Base-by-base conservation (phyloP, 1,140 invertebrate genomes). In the Lasioglossum albipes region DNA sequence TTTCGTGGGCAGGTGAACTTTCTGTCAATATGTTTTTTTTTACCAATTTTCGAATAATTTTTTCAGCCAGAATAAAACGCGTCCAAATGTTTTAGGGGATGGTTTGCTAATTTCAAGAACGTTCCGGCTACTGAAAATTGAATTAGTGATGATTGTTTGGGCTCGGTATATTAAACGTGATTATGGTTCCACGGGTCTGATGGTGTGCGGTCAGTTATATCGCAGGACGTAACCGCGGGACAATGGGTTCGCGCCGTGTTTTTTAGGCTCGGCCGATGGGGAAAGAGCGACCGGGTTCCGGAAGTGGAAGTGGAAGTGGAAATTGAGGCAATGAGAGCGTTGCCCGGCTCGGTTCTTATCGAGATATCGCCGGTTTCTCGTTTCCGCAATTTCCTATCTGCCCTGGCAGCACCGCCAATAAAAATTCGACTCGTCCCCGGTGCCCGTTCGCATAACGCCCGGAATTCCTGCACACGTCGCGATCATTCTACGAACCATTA, bases 241-340 rank as follows among this genome's bases (percentile, higher is more conserved):
- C 77, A 79, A 74, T 79, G 52, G 81, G 42, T 36, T 36, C 66
- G 57, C 70, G 61, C 74, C 67, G 69, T 71, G 84, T 87, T 89
- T 89, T 90, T 90, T 90, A 87, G 90, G 90, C 83, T 70, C 79
- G 83, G 68, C 76, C 84, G 77, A 88, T 85, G 85, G 83, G 83
- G 82, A 88, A 87, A 88, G 84, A 89, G 87, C 82, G 80, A 84
- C 84, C 83, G 75, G 75, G 80, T 77, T 36, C 87, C 91, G 90
- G 90, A 91, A 90, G 88, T 89, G 89, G 89, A 88, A 89, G 88
- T 89, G 89, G 89, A 91, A 89, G 89, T 91, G 91, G 89, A 91
- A 91, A 91, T 91, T 89, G 90, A 88, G 89, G 88, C 84, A 90
- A 91, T 91, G 88, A 89, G 87, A 89, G 88, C 85, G 84, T 85